These are phyloP conservation scores for Saturnia japonica DNA, from an alignment of 2,888 invertebrate species.

Conservation along the genomic window DNA sequence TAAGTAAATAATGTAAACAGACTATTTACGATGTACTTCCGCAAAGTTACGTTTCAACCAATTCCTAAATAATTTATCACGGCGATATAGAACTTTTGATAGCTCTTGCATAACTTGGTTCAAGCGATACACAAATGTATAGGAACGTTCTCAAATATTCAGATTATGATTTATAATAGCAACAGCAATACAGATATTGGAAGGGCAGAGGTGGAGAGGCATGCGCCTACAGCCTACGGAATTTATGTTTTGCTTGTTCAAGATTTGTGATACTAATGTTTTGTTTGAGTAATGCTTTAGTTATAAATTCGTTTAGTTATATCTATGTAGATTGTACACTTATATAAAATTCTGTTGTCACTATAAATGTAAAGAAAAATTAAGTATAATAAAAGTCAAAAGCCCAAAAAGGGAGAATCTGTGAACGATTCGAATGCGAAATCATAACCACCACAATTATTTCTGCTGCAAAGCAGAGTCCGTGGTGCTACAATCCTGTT, in stretches of 20 bases:
- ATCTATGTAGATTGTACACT: no score
- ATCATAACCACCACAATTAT: no score
- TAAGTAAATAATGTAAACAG: no score
- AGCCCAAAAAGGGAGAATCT: no score
- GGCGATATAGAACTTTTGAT: not conserved
- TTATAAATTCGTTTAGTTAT: not conserved
- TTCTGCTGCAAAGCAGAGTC: no score
- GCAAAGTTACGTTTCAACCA: not conserved
- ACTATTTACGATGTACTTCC: not conserved
- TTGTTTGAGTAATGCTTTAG: not conserved
- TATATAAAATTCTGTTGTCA: no score
- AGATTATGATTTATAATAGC: conserved; percentile 43
- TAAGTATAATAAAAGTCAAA: no score
- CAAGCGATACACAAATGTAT: not conserved
- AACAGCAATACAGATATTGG: conserved; percentile 22
- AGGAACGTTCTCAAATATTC: conserved; percentile 33
- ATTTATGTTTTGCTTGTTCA: conserved; percentile 4
- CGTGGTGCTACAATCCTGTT: no score
- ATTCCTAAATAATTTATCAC: no score
- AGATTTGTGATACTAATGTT: conserved; percentile 7
- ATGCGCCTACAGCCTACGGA: not conserved
- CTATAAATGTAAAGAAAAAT: no score
- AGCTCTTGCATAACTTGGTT: not conserved
- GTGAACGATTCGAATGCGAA: no score
- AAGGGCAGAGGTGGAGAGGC: conserved; percentile 8